Conservation (phyloP, 2,113 vertebrate genomes). For the Bos indicus region DNA sequence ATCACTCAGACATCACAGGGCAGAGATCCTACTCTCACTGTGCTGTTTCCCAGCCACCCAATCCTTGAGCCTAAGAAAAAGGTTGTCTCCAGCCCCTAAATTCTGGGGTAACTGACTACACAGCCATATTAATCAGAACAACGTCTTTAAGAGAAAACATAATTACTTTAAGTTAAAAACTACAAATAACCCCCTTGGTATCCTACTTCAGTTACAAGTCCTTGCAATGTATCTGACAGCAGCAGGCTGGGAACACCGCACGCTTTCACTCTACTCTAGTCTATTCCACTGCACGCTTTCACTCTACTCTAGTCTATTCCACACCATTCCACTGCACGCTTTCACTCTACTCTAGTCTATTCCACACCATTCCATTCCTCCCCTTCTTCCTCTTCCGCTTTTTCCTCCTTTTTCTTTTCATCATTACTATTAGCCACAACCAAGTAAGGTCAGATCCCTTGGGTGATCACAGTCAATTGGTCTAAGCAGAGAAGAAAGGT, state of each 20-base stretch:
- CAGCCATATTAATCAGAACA: neutral
- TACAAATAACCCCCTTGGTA: neutral
- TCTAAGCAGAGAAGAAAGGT: neutral
- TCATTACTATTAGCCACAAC: neutral
- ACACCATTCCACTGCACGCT: neutral
- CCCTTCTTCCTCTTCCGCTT: neutral
- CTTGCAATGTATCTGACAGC: neutral
- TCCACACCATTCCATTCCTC: neutral
- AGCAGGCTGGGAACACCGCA: neutral
- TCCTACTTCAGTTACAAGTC: neutral
- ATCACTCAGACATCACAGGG: neutral
- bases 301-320: neutral
- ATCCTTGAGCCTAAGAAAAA: neutral
- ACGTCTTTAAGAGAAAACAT: neutral
- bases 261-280: neutral
- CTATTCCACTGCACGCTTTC: neutral
- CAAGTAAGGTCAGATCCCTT: neutral
- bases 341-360: neutral
- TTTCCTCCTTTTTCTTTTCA: neutral
- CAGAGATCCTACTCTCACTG: neutral
- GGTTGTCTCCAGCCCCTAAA: neutral
- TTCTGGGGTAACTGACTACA: neutral
- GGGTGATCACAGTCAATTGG: neutral
- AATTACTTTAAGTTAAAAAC: conserved; percentile 3
- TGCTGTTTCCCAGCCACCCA: neutral